A percentile compares a stretch with the other conserved stretches of the same genome.
These are phyloP conservation scores for Caenorhabditis parvicauda DNA, from an alignment of 2,888 invertebrate genomes.

Conservation along the genomic window DNA sequence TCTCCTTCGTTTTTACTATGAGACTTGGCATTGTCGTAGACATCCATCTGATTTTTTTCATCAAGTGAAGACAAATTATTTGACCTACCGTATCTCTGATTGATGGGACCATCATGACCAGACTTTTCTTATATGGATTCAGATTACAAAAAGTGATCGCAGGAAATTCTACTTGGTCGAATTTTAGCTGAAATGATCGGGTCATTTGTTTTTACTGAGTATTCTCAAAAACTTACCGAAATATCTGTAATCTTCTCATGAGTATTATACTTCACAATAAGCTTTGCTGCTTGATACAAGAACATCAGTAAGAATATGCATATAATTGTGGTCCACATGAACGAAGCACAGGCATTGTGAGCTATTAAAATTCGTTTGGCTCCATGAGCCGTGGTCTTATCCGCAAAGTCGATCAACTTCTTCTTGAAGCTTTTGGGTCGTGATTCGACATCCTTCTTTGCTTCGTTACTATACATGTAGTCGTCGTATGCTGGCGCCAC, in stretches of 20 bases:
- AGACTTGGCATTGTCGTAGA: slow-evolving; percentile 49
- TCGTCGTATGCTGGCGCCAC: slow-evolving; percentile 14
- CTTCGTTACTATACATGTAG: slow-evolving; percentile 32
- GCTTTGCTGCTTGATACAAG: slow-evolving; percentile 19
- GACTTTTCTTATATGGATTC: slow-evolving; percentile 45
- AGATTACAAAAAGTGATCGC: slow-evolving; percentile 51
- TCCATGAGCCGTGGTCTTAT: slow-evolving; percentile 50
- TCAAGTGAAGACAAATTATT: background rate
- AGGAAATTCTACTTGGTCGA: slow-evolving; percentile 49
- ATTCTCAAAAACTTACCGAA: slow-evolving; percentile 25
- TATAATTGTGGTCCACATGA: slow-evolving; percentile 32
- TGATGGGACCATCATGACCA: slow-evolving; percentile 47
- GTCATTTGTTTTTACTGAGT: background rate
- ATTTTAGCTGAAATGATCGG: slow-evolving; percentile 42
- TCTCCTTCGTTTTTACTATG: slow-evolving; percentile 35
- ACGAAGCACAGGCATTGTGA: slow-evolving; percentile 11
- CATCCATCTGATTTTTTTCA: slow-evolving; percentile 45
- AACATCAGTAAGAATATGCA: slow-evolving; percentile 25
- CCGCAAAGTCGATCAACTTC: slow-evolving; percentile 31
- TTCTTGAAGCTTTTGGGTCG: slow-evolving; percentile 4
- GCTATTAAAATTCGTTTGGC: slow-evolving; percentile 42
- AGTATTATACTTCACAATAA: slow-evolving; percentile 27
- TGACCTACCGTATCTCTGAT: slow-evolving; percentile 44
- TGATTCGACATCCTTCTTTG: slow-evolving; percentile 14
- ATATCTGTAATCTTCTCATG: slow-evolving; percentile 48